Conservation (phyloP, 2,888 invertebrate genomes). For the Sussaba pulchella region DNA sequence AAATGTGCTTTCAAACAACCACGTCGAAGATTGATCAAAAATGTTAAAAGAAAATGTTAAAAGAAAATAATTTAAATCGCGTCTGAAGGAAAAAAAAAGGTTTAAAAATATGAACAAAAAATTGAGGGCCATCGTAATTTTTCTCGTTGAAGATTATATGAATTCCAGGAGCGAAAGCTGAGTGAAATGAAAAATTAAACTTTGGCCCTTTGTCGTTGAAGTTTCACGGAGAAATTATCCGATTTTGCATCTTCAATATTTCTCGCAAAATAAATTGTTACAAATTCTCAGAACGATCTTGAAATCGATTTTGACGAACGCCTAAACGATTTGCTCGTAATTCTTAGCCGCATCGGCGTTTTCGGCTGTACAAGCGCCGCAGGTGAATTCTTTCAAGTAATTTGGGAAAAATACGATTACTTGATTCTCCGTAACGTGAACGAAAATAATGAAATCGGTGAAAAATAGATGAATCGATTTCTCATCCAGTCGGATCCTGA, state of each 20-base stretch:
- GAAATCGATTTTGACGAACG: background rate
- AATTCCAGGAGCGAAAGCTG: background rate
- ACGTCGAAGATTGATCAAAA: too few species aligned
- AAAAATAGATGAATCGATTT: conserved; percentile 76
- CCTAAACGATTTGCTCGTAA: conserved; percentile 68
- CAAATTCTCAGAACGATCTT: background rate
- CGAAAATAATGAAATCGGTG: conserved; percentile 77
- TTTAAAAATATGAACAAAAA: background rate
- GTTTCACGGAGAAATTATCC: background rate
- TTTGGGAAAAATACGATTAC: conserved; percentile 80
- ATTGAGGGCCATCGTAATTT: background rate
- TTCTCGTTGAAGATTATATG: background rate
- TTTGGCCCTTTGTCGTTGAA: background rate
- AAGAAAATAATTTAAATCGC: background rate
- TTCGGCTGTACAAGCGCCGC: conserved; percentile 78
- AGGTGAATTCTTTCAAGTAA: conserved; percentile 80
- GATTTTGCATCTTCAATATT: background rate
- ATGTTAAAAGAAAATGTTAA: background rate
- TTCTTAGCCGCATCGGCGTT: conserved; percentile 53
- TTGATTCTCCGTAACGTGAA: conserved; percentile 81
- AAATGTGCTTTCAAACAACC: too few species aligned
- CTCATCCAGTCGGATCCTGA: conserved; percentile 76
- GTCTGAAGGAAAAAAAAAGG: background rate
- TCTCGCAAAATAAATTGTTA: background rate
- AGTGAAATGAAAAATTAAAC: conserved; percentile 9